Evolutionary conservation across 2,888 invertebrate genomes (phyloP), one percentile per base, ranked within the genome.

Genomic region (Arrhopalites spinosus): DNA sequence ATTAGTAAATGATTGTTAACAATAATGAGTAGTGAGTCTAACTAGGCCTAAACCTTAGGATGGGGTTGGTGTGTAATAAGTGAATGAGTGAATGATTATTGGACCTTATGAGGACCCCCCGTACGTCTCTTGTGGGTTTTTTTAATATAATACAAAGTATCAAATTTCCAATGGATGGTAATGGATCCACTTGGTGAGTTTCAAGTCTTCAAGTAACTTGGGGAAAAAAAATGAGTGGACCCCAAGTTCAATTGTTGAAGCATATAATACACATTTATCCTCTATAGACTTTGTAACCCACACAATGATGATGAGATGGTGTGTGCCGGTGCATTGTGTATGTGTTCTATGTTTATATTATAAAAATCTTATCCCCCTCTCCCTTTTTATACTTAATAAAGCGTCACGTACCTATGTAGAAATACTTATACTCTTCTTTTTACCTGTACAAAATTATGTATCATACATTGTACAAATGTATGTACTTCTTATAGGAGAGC

Each of bases 41-140:
- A n/a, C 17, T 45, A 36, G 67, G 45, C 43, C n/a, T 29, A 30
- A 45, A 45, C n/a, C 36, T 8, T 3, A 23, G 56, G n/a, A 23
- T 2, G 56, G n/a, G 20, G 56, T 5, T n/a, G n/a, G 56, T 56
- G 56, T 56, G 15, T 8, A 56, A 56, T 27, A 70, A 47, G 47
- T 64, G 63, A 73, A 63, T 73, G 73, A 73, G 67, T 73, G 73
- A 74, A 53, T 74, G 67, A 74, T 74, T 74, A 74, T 66, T 66
- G 67, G 56, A 68, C 67, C 67, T 36, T 43, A 50, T 56, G 68
- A n/a, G 20, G 74, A 74, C 74, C 74, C 74, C 74, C 74, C 74
- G 68, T 61, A 69, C 69, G 66, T 69, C 68, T 68, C n/a, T n/a
- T n/a, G n/a, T n/a, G 30, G 70, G 70, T 74, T 66, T 68, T 56